Conservation (phyloP, 2,888 invertebrate genomes). For the Pollenia griseotomentosa region DNA sequence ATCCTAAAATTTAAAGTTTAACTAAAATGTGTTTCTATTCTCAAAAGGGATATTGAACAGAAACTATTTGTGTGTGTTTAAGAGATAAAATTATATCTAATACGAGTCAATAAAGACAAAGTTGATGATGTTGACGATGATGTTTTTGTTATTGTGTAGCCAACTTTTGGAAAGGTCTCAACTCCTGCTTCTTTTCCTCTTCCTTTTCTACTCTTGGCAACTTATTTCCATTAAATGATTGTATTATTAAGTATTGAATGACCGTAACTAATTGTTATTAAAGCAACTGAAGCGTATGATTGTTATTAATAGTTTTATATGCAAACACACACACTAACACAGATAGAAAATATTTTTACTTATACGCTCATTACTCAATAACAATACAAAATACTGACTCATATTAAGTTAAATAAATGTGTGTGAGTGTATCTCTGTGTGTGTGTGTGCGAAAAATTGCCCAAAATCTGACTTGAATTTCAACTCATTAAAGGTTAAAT, state of each 20-base stretch:
- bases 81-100: neutral
- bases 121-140: neutral
- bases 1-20: neutral
- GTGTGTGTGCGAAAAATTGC: neutral
- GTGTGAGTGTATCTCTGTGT: too few relatives aligned
- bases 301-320: constrained; percentile 61
- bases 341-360: neutral
- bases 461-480: constrained; percentile 1
- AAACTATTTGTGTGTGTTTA: neutral
- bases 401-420: neutral
- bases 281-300: constrained; percentile 63
- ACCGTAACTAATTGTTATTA: constrained; percentile 57
- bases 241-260: constrained; percentile 59
- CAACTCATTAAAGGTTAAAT: constrained; percentile 11
- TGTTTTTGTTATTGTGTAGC: too few relatives aligned
- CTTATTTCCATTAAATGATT: constrained; percentile 14
- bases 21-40: neutral
- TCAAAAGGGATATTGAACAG: neutral
- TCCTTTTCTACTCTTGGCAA: neutral
- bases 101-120: neutral
- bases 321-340: neutral
- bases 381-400: constrained; percentile 5
- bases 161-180: neutral
- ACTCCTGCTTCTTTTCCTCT: neutral
- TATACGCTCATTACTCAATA: neutral